phyloP scores from a whole-genome alignment of 1,140 invertebrate species.

The Helicorthomorpha holstii region DNA sequence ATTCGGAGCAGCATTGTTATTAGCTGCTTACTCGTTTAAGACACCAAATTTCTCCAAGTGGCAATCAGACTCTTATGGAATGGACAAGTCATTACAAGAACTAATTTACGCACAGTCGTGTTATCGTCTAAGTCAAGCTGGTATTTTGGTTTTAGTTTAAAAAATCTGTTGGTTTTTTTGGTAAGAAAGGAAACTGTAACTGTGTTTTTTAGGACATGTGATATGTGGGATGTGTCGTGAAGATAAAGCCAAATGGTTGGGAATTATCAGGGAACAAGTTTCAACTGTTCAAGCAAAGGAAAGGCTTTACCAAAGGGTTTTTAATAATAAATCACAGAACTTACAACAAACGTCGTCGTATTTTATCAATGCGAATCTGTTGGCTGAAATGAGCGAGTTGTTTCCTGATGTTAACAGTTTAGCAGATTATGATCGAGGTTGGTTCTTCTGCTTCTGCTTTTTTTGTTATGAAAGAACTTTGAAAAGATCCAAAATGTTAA shows the following conservation, averaged over 20 bases:
- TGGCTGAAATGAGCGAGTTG: slow-evolving; percentile 15
- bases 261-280: slow-evolving; percentile 15
- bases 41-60: slow-evolving; percentile 14
- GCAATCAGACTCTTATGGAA: slow-evolving; percentile 12
- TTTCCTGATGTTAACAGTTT: slow-evolving; percentile 16
- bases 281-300: slow-evolving; percentile 18
- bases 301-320: slow-evolving; percentile 20
- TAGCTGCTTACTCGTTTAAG: slow-evolving; percentile 12
- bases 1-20: slow-evolving; percentile 10
- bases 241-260: slow-evolving; percentile 25
- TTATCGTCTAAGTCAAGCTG: slow-evolving; percentile 57
- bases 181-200: slow-evolving; percentile 5
- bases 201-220: slow-evolving; percentile 29
- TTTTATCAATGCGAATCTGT: slow-evolving; percentile 16
- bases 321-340: slow-evolving; percentile 16
- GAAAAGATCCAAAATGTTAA: too few relatives aligned
- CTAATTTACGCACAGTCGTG: slow-evolving; percentile 36
- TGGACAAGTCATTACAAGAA: slow-evolving; percentile 14
- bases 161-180: background rate
- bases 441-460: too few relatives aligned
- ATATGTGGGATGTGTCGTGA: slow-evolving; percentile 29
- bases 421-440: slow-evolving; percentile 22
- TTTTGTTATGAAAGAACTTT: too few relatives aligned
- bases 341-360: slow-evolving; percentile 16
- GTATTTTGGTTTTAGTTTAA: slow-evolving; percentile 23